Evolutionary conservation across 2,113 vertebrate genomes (phyloP), one percentile per base, ranked within the genome.

Genomic region (Phalacrocorax carbo): DNA sequence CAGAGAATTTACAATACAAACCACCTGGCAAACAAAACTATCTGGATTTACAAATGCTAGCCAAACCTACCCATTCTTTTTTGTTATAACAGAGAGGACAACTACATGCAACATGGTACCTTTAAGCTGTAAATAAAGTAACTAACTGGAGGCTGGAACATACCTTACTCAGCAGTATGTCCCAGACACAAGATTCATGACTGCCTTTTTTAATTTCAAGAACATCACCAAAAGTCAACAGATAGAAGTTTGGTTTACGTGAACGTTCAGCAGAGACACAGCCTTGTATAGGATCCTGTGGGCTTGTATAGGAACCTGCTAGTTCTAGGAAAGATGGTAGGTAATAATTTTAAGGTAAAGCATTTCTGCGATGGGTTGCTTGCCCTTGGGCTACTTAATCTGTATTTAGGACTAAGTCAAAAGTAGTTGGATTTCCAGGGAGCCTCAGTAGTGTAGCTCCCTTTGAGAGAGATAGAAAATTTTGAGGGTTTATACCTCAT

Each of bases 1-100:
- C 96, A 97, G 89, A 97, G 48, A 96, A 96, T 95, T 96, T 94
- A 84, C 93, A 96, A 96, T 71, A 89, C 64, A 94, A 96, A 71
- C 94, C 96, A 96, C 85, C 94, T 97, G 95, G 93, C 85, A 96
- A 94, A 96, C 80, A 97, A 94, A 92, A 93, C 55, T 66, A 34
- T 65, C 80, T 76, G 62, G 49, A 76, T 77, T 92, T 77, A 69
- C 58, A 88, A 94, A 91, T 75, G 26, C 60, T 90, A 54, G 75
- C 49, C 82, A 79, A 94, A 92, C 15, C 78, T 57, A 44, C 12
- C 27, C 23, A 55, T 15, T 70, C 64, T 75, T 73, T 93, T 85
- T 82, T 82, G 27, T 44, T 91, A 15, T 18, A 79, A 68, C 11
- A 83, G 54, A 81, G 58, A 58, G 40, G 44, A 84, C n/a, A 83